These are phyloP conservation scores for Helicoverpa zea DNA, from an alignment of 1,140 invertebrate species.

Conservation along the genomic window DNA sequence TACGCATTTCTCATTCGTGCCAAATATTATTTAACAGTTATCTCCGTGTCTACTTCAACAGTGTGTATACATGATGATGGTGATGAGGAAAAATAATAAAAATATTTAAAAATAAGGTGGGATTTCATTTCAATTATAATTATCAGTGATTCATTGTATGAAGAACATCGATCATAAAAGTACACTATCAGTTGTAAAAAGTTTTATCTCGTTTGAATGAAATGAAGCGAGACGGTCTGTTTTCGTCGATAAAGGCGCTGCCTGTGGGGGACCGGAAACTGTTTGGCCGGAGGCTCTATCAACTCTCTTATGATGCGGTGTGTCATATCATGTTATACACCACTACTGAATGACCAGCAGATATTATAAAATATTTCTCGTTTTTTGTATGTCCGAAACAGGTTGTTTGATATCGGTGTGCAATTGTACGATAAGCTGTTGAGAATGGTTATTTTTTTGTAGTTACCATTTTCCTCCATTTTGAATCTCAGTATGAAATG, in stretches of 20 bases:
- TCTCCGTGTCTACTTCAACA: too few species aligned
- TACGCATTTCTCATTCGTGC: background rate
- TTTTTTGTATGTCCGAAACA: background rate
- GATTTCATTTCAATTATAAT: too few species aligned
- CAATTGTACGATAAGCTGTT: too few species aligned
- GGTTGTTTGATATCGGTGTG: too few species aligned
- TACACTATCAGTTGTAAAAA: background rate
- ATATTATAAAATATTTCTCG: background rate
- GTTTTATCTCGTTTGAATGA: background rate
- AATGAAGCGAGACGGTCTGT: slow-evolving; percentile 6
- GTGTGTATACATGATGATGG: too few species aligned
- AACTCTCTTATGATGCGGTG: background rate
- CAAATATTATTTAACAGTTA: slow-evolving; percentile 25
- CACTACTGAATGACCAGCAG: background rate
- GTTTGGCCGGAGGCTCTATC: slow-evolving; percentile 20
- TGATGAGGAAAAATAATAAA: too few species aligned
- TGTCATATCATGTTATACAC: slow-evolving; percentile 20
- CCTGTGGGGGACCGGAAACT: slow-evolving; percentile 1
- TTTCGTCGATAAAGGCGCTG: slow-evolving; percentile 5
- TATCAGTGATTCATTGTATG: too few species aligned
- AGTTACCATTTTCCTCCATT: too few species aligned
- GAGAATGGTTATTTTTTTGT: too few species aligned
- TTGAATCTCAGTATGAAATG: too few species aligned
- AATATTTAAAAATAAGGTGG: too few species aligned
- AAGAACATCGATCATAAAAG: too few species aligned